Base-by-base conservation (phyloP, 2,113 vertebrate species). In the Morone chrysops region DNA sequence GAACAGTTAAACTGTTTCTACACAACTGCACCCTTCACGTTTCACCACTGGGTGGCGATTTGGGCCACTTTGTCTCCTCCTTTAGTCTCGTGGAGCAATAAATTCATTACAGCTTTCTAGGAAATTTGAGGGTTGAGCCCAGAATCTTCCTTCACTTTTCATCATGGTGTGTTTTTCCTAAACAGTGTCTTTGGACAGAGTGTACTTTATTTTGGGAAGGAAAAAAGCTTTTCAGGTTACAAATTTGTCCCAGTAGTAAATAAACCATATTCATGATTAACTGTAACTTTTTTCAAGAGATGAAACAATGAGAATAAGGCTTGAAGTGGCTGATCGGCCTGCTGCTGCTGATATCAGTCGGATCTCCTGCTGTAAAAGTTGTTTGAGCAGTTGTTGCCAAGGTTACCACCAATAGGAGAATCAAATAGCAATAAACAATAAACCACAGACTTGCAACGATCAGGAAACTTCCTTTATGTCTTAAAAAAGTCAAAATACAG, bases 31-130 rank as follows among this genome's bases (percentile, higher is more conserved):
- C n/a, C 53, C 69, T 17, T 61, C 18, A 2, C 50, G 57, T 3
- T 43, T 70, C 48, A 41, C 88, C 93, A 93, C 88, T 56, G 22
- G 89, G 84, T 76, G 93, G 89, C 0, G 86, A 16, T 73, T 50
- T 8, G 75, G 67, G 40, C 59, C 67, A 18, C 22, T 13, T 40
- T 17, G 8, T 72, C 70, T 25, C 53, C 41, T 57, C 14, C 12
- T 77, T 20, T 0, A 1, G 0, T 14, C 14, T 50, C 38, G 25
- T 25, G 25, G 48, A 53, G 71, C 63, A 70, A 6, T 57, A 17
- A 31, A 69, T 70, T 63, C 43, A 75, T 68, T 41, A 17, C 8
- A 25, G 68, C 88, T 89, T 84, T 87, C 73, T 40, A 82, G 83
- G 78, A 87, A 88, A 71, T 25, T 8, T 61, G 14, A 36, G 38